Evolutionary conservation across 2,113 vertebrate genomes (phyloP).

Genomic region (Mesoclemmys tuberculata): DNA sequence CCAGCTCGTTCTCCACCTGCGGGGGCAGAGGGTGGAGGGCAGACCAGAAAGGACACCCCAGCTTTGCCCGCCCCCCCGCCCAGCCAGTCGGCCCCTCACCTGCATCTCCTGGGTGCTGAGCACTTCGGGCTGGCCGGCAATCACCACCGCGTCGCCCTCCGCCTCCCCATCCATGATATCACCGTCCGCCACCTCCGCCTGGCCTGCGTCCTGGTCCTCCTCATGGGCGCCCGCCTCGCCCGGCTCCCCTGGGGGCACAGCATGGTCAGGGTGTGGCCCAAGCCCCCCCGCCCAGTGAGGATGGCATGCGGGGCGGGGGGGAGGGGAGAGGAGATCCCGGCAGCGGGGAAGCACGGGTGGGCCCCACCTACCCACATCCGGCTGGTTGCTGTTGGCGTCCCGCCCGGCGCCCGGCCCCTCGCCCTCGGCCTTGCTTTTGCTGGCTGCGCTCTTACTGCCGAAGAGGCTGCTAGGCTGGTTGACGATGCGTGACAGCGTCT

Average conservation of each 20-base stretch:
- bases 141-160: constrained; percentile 91
- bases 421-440: constrained; percentile 91
- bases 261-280: background rate
- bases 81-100: constrained; percentile 73
- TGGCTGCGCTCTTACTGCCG: constrained; percentile 90
- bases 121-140: constrained; percentile 92
- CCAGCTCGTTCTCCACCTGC: constrained; percentile 94
- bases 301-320: too few relatives aligned
- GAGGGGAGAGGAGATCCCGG: too few relatives aligned
- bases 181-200: constrained; percentile 86
- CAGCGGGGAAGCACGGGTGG: rapidly evolving
- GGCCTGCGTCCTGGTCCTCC: constrained; percentile 85
- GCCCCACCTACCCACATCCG: constrained; percentile 84
- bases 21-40: background rate
- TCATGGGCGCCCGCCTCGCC: constrained; percentile 89
- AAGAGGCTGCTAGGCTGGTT: constrained; percentile 95
- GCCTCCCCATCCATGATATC: constrained; percentile 95
- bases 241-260: constrained; percentile 81
- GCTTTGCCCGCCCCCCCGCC: background rate
- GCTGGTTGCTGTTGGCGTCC: constrained; percentile 89
- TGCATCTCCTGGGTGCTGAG: constrained; percentile 95
- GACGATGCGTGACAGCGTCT: constrained; percentile 93
- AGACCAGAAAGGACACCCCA: background rate
- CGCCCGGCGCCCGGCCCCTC: constrained; percentile 86
- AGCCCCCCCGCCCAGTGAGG: too few relatives aligned